These are phyloP conservation scores for Drosophila diplacantha DNA, from an alignment of 2,888 invertebrate species.

Conservation along the genomic window DNA sequence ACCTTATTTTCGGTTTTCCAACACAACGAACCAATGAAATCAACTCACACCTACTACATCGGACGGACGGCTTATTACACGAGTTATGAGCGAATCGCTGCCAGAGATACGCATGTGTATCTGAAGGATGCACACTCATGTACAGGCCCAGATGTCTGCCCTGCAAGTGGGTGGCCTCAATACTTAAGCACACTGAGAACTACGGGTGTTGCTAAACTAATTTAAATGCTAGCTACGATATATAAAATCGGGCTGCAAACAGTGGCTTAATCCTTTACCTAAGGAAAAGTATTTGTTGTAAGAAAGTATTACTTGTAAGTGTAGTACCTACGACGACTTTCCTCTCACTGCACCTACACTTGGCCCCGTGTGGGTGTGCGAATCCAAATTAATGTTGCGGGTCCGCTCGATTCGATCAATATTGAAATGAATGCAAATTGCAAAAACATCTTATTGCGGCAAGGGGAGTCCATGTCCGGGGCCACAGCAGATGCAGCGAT, in stretches of 20 bases:
- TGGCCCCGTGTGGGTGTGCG: conserved; percentile 18
- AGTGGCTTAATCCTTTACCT: too few species aligned
- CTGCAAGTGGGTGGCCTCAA: conserved; percentile 34
- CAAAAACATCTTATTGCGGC: conserved; percentile 56
- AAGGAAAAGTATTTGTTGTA: neutral
- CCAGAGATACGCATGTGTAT: conserved; percentile 22
- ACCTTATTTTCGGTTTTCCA: too few species aligned
- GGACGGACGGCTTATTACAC: conserved; percentile 42
- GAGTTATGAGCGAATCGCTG: conserved; percentile 32
- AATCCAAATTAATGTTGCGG: conserved; percentile 23
- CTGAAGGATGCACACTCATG: conserved; percentile 19
- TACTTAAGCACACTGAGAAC: neutral
- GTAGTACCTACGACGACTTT: neutral
- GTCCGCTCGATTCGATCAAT: conserved; percentile 50
- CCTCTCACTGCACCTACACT: neutral
- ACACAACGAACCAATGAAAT: too few species aligned
- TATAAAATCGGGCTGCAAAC: too few species aligned
- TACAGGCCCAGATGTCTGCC: conserved; percentile 21
- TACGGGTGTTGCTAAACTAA: neutral
- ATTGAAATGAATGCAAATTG: conserved; percentile 64
- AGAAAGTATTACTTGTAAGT: neutral
- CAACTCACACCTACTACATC: too few species aligned
- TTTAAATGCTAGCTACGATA: too few species aligned
- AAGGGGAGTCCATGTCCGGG: conserved; percentile 11
- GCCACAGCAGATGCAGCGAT: conserved; percentile 25